Base-by-base conservation (phyloP, 2,888 invertebrate genomes). In the Hypomecis atomaria region DNA sequence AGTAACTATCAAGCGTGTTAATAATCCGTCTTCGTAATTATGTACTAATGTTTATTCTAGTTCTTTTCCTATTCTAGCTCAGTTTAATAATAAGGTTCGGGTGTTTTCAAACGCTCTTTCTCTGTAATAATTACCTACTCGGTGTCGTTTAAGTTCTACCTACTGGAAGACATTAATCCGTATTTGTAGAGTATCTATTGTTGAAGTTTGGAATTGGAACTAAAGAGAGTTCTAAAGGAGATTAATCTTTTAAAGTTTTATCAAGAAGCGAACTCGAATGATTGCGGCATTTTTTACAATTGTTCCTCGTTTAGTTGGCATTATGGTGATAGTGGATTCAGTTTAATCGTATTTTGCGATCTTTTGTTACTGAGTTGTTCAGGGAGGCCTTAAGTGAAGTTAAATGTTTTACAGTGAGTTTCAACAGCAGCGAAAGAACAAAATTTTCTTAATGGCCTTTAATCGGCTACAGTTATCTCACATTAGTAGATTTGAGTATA, bases 181-280 rank as follows among this genome's bases (percentile, higher is more conserved):
- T 59, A 50, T 65, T 66, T 61, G 63, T 11, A 4, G 61, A 68
- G 65, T 66, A 62, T 63, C 64, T 66, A 67, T 69, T 71, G 69
- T 62, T 69, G 49, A 66, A 63, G 49, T 64, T 59, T 34, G 49
- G n/a, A 48, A 40, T 59, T 34, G 49, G n/a, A 48, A 40, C 47
- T 56, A 56, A 56, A 56, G 33, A 38, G 5, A 47, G 33, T 33
- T 40, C 23, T 40, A 56, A 47, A 56, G 45, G 37, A 56, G 56
- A 56, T 56, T 47, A 38, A 47, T 56, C 40, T 56, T 47, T 13
- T 38, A 33, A 13, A 47, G 47, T 56, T 47, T 56, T 47, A 56
- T 56, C 38, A 33, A 33, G 37, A 40, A 47, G 33, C 37, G 23
- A 45, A 45, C 38, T 38, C 47, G 5, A 47, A 47, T 33, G 38